phyloP scores from a whole-genome alignment of 35 echinoderm and acorn worm species.

The Ptychodera flava region DNA sequence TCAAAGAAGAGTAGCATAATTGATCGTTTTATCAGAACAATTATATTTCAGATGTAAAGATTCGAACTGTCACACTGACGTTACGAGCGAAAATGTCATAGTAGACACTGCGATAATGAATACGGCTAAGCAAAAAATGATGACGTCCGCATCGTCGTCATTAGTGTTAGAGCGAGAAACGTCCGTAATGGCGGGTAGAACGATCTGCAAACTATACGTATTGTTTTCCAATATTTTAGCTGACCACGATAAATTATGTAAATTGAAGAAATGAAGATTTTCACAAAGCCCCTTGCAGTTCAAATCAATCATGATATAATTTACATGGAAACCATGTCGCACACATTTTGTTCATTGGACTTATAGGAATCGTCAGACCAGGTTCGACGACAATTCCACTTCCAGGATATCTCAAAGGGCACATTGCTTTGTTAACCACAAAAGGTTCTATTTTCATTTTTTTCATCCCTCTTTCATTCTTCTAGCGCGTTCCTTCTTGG shows the following conservation, averaged over 20 bases:
- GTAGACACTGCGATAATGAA: background rate
- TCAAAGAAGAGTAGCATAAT: background rate
- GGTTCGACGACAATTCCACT: background rate
- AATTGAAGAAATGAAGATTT: too few species aligned
- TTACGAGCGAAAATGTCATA: background rate
- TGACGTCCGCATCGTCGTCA: too few species aligned
- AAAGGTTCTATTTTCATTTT: background rate
- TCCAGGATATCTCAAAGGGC: background rate
- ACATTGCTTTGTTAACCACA: background rate
- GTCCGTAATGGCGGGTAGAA: too few species aligned
- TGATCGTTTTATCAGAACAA: background rate
- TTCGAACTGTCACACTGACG: background rate
- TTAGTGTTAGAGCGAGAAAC: too few species aligned
- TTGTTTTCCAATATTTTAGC: too few species aligned
- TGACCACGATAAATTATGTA: too few species aligned
- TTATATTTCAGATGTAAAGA: background rate
- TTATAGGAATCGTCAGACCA: background rate
- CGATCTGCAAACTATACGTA: too few species aligned
- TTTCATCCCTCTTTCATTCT: background rate
- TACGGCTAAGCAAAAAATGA: background rate
- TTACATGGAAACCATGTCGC: background rate
- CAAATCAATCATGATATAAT: background rate
- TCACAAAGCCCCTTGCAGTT: too few species aligned
- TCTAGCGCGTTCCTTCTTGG: background rate
- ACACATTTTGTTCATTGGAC: background rate